A percentile compares a stretch with the other conserved stretches of the same genome.
phyloP scores from a whole-genome alignment of 1,140 invertebrate genomes.

The Brachionus paranguensis region DNA sequence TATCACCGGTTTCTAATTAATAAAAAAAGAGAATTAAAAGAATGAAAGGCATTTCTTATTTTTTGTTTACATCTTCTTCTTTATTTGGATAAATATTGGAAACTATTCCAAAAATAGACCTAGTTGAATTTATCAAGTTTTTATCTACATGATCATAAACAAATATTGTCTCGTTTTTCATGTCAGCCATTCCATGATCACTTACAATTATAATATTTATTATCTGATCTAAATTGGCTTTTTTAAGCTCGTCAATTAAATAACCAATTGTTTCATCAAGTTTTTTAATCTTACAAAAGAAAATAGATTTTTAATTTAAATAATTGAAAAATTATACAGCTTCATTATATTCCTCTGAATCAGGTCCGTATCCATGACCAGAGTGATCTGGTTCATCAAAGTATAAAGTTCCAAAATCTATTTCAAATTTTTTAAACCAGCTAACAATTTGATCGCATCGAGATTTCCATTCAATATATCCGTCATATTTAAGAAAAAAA shows the following conservation, averaged over 20 bases:
- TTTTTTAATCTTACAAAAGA: neutral
- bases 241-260: slow-evolving; percentile 7
- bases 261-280: slow-evolving; percentile 30
- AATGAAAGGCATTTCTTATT: neutral
- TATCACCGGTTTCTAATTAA: slow-evolving; percentile 54
- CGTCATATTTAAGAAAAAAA: slow-evolving; percentile 25
- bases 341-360: neutral
- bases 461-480: slow-evolving; percentile 40
- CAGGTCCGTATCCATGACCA: slow-evolving; percentile 52
- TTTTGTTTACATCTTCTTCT: neutral
- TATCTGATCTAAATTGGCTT: neutral
- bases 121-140: neutral
- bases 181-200: slow-evolving; percentile 38
- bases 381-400: slow-evolving; percentile 67
- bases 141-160: neutral
- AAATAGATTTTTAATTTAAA: neutral
- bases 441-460: slow-evolving; percentile 62
- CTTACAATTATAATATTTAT: slow-evolving; percentile 29
- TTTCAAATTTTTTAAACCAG: slow-evolving; percentile 62
- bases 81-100: slow-evolving; percentile 17
- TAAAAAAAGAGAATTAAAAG: slow-evolving; percentile 43
- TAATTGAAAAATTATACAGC: neutral
- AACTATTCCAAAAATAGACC: slow-evolving; percentile 26
- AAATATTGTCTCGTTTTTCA: neutral
- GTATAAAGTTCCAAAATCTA: slow-evolving; percentile 63